Base-by-base conservation (phyloP, 2,113 vertebrate genomes). In the Triplophysa dalaica region DNA sequence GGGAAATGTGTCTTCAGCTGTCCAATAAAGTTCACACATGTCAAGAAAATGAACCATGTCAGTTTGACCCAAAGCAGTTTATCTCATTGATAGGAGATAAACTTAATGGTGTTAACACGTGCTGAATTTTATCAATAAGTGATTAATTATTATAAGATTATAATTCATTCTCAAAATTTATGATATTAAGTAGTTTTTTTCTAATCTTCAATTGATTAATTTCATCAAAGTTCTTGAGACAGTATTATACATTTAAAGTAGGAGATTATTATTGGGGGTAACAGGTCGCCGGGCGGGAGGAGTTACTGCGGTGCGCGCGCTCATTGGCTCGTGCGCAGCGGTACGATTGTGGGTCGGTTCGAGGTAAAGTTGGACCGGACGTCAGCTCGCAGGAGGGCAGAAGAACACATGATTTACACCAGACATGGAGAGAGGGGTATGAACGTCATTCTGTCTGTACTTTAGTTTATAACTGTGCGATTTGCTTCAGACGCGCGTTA, bases 301-400 rank as follows among this genome's bases (percentile, higher is more conserved):
- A 88, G 90, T 88, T 85, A 67, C 87, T 78, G 21, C 74, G 84
- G 83, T 11, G 60, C 17, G 83, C 41, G 3, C 52, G 65, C 1
- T 84, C 80, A 92, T 91, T 92, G 90, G 92, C 61, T 76, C 68
- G 22, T 62, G 75, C 17, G 43, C 33, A 3, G 3, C 24, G 4
- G 67, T 22, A 24, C 16, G 17, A 60, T 13, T 41, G 13, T 66
- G 1, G 0, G 2, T 43, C 26, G 2, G 22, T 75, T 65, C 61
- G 19, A 21, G 54, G n/a, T 58, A 21, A n/a, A 58, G n/a, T n/a
- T 65, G 0, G 21, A 33, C 29, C n/a, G 0, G 29, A 41, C 29
- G n/a, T 50, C 21, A 62, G 61, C 6, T 41, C 11, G 10, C 62
- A 7, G 50, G 24, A 12, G 60, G 50, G 3, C 7, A 1, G 60